Base-by-base conservation (phyloP, 2,797 vertebrate species). In the Chromobotia macracanthus region DNA sequence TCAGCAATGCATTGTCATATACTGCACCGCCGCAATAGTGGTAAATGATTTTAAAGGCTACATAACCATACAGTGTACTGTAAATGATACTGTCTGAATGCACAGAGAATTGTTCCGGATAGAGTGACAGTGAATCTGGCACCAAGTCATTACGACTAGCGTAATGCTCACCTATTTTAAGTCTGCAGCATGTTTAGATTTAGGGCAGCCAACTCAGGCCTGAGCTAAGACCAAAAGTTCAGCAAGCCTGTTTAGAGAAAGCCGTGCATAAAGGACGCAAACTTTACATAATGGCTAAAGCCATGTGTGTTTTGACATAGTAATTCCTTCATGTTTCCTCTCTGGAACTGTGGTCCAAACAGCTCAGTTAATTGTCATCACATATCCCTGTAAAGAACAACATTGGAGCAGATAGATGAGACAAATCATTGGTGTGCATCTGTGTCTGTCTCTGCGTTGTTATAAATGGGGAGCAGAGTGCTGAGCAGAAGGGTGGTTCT, bases 401-500 rank as follows among this genome's bases (percentile, higher is more conserved):
- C 76, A 72, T 67, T 70, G 58, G 64, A 80, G 48, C 53, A 18
- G 74, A 84, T 21, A 46, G 55, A 60, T 66, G 35, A 66, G n/a
- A 61, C 35, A 77, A 50, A 35, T 19, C n/a, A 53, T 48, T 50
- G 55, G 74, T 85, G 80, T 82, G 71, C 80, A 85, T 75, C 66
- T 87, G 80, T 86, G 86, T 89, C 88, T 74, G 74, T 85, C 85
- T 89, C 83, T 0, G 79, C 87, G 89, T 88, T 88, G 87, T 91
- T 89, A 88, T 88, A 90, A 91, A 90, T 90, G 90, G 82, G 82
- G 89, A 92, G 95, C 85, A 86, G 91, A 81, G 64, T 87, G 88
- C 85, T 85, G 75, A 85, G 77, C 81, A 86, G 91, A 96, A 90
- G 95, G 95, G 95, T 95, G 94, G 94, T 95, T 97, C 96, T 98